Conservation (phyloP, 2,888 invertebrate species). For the Caenorhabditis uteleia region DNA sequence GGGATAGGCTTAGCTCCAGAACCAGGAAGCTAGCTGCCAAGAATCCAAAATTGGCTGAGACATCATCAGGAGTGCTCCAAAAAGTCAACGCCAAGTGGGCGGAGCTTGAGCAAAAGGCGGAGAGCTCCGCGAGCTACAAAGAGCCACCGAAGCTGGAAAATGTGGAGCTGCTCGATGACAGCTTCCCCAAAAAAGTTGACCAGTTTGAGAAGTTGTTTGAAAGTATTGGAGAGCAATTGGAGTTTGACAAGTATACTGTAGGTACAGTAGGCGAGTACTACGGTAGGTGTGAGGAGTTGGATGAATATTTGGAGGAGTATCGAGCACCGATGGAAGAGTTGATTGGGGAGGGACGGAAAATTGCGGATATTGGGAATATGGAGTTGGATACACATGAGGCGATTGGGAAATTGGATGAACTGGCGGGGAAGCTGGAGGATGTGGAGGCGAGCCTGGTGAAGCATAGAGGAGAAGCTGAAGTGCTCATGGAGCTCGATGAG, state of each 20-base stretch:
- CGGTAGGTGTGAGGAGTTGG: slow-evolving; percentile 41
- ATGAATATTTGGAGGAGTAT: slow-evolving; percentile 31
- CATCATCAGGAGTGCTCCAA: slow-evolving; percentile 22
- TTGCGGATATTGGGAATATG: slow-evolving; percentile 62
- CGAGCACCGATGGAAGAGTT: slow-evolving; percentile 51
- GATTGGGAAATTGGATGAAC: slow-evolving; percentile 60
- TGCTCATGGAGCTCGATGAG: slow-evolving; percentile 32
- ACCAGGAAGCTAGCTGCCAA: slow-evolving; percentile 47
- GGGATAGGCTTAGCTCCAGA: slow-evolving; percentile 46
- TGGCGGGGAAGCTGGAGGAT: slow-evolving; percentile 39
- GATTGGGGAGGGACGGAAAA: slow-evolving; percentile 54
- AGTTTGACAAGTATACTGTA: slow-evolving; percentile 53
- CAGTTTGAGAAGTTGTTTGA: slow-evolving; percentile 32
- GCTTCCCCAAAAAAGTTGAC: slow-evolving; percentile 28
- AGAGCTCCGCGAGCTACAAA: background rate
- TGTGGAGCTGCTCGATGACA: slow-evolving; percentile 11
- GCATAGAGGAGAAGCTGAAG: slow-evolving; percentile 27
- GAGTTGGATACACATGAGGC: slow-evolving; percentile 60
- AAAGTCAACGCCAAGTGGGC: slow-evolving; percentile 38
- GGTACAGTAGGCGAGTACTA: slow-evolving; percentile 32
- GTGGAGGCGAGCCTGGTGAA: slow-evolving; percentile 32
- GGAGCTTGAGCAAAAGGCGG: slow-evolving; percentile 36
- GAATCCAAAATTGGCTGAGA: slow-evolving; percentile 44
- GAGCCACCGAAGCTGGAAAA: slow-evolving; percentile 7
- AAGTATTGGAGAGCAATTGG: slow-evolving; percentile 39